phyloP scores from a whole-genome alignment of 2,113 vertebrate species.

The Paramisgurnus dabryanus region DNA sequence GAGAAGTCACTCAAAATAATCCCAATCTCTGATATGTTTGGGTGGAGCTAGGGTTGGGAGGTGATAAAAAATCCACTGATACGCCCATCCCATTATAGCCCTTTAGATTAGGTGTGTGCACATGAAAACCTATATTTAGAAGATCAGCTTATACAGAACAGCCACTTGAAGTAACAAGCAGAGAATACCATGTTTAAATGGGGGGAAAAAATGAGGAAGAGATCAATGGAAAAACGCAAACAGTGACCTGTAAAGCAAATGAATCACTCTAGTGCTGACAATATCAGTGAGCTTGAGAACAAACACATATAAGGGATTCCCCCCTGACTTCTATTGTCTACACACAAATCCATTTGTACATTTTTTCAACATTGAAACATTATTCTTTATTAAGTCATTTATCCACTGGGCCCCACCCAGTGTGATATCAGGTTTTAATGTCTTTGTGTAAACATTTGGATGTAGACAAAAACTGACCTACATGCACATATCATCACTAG shows the following conservation, averaged over 20 bases:
- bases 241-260: background rate
- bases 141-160: background rate
- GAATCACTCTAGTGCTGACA: background rate
- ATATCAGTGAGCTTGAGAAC: background rate
- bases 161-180: background rate
- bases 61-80: background rate
- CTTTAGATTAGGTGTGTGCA: background rate
- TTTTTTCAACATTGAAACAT: no score
- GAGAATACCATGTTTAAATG: background rate
- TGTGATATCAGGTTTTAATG: no score
- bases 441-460: no score
- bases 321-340: no score
- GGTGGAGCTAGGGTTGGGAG: background rate
- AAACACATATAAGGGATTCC: background rate
- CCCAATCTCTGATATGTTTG: slow-evolving; percentile 2
- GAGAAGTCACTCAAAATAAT: background rate
- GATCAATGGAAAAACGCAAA: background rate
- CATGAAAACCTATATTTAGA: background rate
- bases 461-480: no score
- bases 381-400: no score
- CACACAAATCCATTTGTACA: no score
- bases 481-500: no score
- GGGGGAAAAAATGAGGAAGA: background rate
- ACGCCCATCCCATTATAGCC: slow-evolving; percentile 1
- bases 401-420: no score